A percentile compares a stretch with the other conserved stretches of the same genome.
phyloP scores from a whole-genome alignment of 2,888 invertebrate genomes.

The Gnatocerus cornutus region DNA sequence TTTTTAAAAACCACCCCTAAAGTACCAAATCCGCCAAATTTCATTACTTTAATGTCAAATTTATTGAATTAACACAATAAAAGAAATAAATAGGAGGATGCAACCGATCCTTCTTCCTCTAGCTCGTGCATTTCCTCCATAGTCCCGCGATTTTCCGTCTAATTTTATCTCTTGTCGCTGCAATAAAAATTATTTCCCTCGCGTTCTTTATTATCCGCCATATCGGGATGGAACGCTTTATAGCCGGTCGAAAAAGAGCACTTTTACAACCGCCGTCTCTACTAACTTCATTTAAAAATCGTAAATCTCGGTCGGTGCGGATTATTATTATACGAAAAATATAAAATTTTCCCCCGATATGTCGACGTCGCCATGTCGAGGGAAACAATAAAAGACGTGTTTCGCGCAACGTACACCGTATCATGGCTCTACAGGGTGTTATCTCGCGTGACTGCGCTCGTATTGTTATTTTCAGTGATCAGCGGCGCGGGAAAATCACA shows the following conservation, averaged over 20 bases:
- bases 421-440: constrained; percentile 43
- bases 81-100: too few relatives aligned
- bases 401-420: constrained; percentile 27
- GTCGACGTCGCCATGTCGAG: constrained; percentile 17
- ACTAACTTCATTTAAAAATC: constrained; percentile 52
- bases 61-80: too few relatives aligned
- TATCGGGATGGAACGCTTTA: constrained; percentile 10
- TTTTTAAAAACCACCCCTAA: too few relatives aligned
- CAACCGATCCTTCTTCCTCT: too few relatives aligned
- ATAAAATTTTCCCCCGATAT: constrained; percentile 17
- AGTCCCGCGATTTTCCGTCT: constrained; percentile 25
- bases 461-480: constrained; percentile 51
- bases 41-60: too few relatives aligned
- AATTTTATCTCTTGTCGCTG: constrained; percentile 24
- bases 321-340: constrained; percentile 19
- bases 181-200: constrained; percentile 31
- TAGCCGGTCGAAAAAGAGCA: constrained; percentile 12
- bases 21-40: too few relatives aligned
- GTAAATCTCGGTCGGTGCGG: constrained; percentile 51
- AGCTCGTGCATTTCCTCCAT: too few relatives aligned
- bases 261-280: constrained; percentile 49
- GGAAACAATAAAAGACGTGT: constrained; percentile 25
- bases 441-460: constrained; percentile 30
- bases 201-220: constrained; percentile 13
- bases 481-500: constrained; percentile 50